Evolutionary conservation across 2,888 invertebrate species (phyloP).

Genomic region (Drosophila ezoana): DNA sequence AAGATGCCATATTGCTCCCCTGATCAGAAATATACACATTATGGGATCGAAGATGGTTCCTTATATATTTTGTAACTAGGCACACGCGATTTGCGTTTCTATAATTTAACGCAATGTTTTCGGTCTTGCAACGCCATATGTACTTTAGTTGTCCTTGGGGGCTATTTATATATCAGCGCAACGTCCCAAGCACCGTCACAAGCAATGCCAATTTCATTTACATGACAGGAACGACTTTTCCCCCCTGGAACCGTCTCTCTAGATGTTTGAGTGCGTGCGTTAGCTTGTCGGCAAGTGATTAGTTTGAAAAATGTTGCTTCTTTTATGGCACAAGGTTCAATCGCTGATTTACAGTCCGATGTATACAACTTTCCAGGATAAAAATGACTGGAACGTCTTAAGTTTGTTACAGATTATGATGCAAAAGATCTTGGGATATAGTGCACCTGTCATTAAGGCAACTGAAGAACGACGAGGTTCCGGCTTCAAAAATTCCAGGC

Average conservation of each 20-base stretch:
- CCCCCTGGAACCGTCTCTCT: slow-evolving; percentile 9
- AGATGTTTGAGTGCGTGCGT: slow-evolving; percentile 9
- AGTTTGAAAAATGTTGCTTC: slow-evolving; percentile 20
- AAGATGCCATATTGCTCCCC: no score
- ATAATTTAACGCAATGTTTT: slow-evolving; percentile 65
- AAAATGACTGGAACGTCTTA: not conserved
- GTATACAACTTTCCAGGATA: slow-evolving; percentile 12
- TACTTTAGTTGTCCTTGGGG: slow-evolving; percentile 55
- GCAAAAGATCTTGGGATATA: no score
- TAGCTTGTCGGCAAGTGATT: slow-evolving; percentile 26
- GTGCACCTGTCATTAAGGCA: no score
- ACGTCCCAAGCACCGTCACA: slow-evolving; percentile 38
- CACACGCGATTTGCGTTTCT: slow-evolving; percentile 62
- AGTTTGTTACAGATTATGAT: not conserved
- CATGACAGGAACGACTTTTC: slow-evolving; percentile 44
- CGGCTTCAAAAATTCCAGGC: no score
- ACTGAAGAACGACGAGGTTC: no score
- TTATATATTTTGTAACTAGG: not conserved
- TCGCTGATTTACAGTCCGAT: slow-evolving; percentile 17
- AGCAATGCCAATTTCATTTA: slow-evolving; percentile 63
- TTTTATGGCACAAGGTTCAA: not conserved
- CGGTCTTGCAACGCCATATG: slow-evolving; percentile 26
- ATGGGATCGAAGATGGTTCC: no score
- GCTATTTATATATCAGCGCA: slow-evolving; percentile 58
- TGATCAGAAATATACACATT: no score